A percentile compares a stretch with the other conserved stretches of the same genome.
These are phyloP conservation scores for Drosophila stalkeri DNA, from an alignment of 2,888 invertebrate genomes.

Conservation along the genomic window DNA sequence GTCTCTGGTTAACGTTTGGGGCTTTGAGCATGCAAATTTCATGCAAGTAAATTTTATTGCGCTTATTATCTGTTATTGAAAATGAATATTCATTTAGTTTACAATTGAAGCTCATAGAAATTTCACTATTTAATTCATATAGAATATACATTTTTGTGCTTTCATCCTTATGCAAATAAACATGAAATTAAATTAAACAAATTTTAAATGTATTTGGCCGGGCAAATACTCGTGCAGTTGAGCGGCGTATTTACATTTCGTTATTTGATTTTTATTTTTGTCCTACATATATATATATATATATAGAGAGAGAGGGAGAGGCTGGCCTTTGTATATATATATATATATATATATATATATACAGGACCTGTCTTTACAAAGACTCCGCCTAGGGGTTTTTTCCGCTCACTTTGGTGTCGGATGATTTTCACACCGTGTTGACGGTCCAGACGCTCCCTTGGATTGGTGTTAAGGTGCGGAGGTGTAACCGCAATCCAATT, in stretches of 20 bases:
- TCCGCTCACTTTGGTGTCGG: constrained; percentile 9
- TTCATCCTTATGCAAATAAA: constrained; percentile 15
- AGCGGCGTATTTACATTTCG: constrained; percentile 40
- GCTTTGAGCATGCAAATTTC: neutral
- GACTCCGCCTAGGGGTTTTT: constrained; percentile 17
- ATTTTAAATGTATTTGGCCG: constrained; percentile 20
- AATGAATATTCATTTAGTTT: neutral
- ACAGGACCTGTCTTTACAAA: constrained; percentile 15
- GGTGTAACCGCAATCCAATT: constrained; percentile 61
- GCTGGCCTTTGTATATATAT: neutral
- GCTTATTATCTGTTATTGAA: neutral
- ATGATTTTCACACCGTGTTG: constrained; percentile 37
- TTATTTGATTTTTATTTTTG: constrained; percentile 45
- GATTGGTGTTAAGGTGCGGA: constrained; percentile 27
- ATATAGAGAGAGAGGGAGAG: neutral
- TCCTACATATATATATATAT: constrained; percentile 1
- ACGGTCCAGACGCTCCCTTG: constrained; percentile 3
- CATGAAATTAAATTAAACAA: constrained; percentile 29
- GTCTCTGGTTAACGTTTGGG: neutral
- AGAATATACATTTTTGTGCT: neutral
- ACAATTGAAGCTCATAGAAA: neutral
- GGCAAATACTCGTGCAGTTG: constrained; percentile 4
- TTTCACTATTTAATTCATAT: constrained; percentile 3
- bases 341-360: constrained; percentile 7
- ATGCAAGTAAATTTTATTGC: neutral